These are phyloP conservation scores for Rousettus madagascariensis DNA, from an alignment of 2,797 vertebrate genomes.

Conservation along the genomic window DNA sequence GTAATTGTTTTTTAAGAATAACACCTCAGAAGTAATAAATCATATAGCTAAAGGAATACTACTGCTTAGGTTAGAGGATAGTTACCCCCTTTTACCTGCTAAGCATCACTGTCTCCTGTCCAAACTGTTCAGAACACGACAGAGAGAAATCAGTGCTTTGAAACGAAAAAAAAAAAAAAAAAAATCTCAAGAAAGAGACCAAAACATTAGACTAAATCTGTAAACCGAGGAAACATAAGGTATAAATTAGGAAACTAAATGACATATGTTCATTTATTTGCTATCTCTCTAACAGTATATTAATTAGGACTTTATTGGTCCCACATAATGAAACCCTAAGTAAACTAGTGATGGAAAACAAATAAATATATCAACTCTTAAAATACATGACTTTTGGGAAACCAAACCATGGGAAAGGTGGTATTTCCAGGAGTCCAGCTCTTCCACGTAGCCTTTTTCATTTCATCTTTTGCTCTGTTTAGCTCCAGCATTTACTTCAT, in stretches of 20 bases:
- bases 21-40: neutral
- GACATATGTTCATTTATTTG: neutral
- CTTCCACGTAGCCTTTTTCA: neutral
- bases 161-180: neutral
- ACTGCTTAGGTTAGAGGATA: neutral
- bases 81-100: neutral
- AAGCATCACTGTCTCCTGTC: neutral
- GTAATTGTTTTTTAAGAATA: neutral
- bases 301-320: neutral
- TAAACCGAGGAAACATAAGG: slow-evolving; percentile 4
- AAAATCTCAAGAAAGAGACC: neutral
- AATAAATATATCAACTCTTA: neutral
- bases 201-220: slow-evolving; percentile 32
- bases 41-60: neutral
- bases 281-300: neutral
- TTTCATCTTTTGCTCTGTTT: neutral
- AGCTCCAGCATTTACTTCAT: neutral
- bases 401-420: neutral
- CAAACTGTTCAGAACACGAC: neutral
- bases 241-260: neutral
- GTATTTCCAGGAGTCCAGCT: neutral
- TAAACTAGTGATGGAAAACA: neutral
- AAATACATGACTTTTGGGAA: neutral
- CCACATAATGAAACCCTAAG: neutral
- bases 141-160: neutral